Percentiles rank a stretch among this genome's conserved stretches.
Evolutionary conservation across 2,797 vertebrate genomes (phyloP).

Genomic region (Onychomys torridus): DNA sequence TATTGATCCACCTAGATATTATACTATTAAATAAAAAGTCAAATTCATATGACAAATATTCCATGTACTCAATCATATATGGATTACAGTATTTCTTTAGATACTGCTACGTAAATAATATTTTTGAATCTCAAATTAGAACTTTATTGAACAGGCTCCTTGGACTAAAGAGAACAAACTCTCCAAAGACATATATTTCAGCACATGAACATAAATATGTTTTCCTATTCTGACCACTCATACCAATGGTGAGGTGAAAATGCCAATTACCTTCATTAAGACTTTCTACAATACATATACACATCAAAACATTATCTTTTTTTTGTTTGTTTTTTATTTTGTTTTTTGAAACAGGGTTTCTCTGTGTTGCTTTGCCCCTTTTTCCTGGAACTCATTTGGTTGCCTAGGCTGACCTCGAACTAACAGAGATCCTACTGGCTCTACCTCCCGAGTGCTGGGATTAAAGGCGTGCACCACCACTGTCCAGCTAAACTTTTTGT

Average conservation of each 20-base stretch:
- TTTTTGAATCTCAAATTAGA: neutral
- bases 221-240: neutral
- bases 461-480: too few relatives aligned
- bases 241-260: neutral
- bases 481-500: too few relatives aligned
- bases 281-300: neutral
- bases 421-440: too few relatives aligned
- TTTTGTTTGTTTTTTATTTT: too few relatives aligned
- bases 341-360: too few relatives aligned
- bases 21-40: neutral
- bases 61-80: neutral
- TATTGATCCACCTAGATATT: neutral
- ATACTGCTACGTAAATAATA: neutral
- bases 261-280: neutral
- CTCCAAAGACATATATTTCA: neutral
- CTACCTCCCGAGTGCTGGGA: too few relatives aligned
- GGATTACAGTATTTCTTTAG: neutral
- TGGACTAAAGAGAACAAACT: neutral
- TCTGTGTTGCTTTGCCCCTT: too few relatives aligned
- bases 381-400: too few relatives aligned
- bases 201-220: neutral
- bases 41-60: neutral
- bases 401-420: too few relatives aligned
- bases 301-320: neutral
- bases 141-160: too few relatives aligned